These are phyloP conservation scores for Stegodyphus mimosarum DNA, from an alignment of 1,140 invertebrate species.

Conservation along the genomic window DNA sequence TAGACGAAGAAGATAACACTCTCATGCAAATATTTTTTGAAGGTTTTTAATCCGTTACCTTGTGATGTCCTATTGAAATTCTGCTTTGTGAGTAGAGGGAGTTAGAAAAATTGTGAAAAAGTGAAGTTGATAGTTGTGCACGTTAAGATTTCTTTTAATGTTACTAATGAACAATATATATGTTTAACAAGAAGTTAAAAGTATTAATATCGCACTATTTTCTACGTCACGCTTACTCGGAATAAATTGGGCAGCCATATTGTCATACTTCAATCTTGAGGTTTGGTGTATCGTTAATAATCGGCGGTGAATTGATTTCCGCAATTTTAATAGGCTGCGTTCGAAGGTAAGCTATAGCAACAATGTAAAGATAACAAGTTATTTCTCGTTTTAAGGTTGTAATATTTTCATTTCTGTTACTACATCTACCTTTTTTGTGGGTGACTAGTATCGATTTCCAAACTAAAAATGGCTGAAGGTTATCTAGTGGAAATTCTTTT, in stretches of 20 bases:
- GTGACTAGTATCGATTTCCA: not conserved
- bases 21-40: constrained; percentile 56
- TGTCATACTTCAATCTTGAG: constrained; percentile 3
- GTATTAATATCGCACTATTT: constrained; percentile 12
- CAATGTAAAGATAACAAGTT: too few relatives aligned
- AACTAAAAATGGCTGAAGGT: constrained; percentile 34
- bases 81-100: constrained; percentile 8
- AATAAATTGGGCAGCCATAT: constrained; percentile 53
- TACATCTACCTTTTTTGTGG: too few relatives aligned
- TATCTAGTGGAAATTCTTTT: not conserved
- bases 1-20: not conserved
- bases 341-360: too few relatives aligned
- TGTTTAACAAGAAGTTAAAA: not conserved
- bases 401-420: too few relatives aligned
- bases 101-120: constrained; percentile 4
- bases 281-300: not conserved
- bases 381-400: too few relatives aligned
- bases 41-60: constrained; percentile 58
- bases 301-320: too few relatives aligned
- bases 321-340: too few relatives aligned
- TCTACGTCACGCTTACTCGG: constrained; percentile 32
- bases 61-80: constrained; percentile 44
- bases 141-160: not conserved
- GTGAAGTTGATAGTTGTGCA: not conserved
- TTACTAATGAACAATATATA: not conserved